Conservation (phyloP, 2,888 invertebrate genomes). For the Rotaria magnacalcarata region DNA sequence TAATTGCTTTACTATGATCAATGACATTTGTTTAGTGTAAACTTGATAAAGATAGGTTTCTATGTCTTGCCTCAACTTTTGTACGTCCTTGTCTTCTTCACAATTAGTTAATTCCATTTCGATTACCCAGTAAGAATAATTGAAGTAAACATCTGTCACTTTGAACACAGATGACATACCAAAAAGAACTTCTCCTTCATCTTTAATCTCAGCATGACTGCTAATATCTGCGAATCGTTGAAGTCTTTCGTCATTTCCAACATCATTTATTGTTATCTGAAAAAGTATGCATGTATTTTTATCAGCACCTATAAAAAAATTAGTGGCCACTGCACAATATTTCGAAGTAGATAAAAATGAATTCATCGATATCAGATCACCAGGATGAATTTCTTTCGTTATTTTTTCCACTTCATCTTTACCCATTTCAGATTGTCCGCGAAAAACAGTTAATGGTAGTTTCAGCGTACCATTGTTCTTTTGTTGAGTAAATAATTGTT, state of each 20-base stretch:
- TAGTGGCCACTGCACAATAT: not conserved
- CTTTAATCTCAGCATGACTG: rapidly evolving
- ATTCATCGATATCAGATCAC: not conserved
- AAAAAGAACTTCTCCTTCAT: not conserved
- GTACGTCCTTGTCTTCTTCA: not conserved
- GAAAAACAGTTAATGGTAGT: not conserved
- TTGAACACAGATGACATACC: not conserved
- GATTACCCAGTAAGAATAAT: not conserved
- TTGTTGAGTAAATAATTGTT: not conserved
- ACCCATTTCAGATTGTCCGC: not conserved
- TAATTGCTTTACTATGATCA: not conserved
- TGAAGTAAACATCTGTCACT: not conserved
- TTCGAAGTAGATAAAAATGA: not conserved
- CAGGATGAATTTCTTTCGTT: not conserved
- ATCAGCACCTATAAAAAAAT: not conserved
- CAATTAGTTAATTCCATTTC: not conserved
- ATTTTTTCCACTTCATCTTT: not conserved
- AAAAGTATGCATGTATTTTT: not conserved
- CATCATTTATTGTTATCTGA: not conserved
- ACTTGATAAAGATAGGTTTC: not conserved
- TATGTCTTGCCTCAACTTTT: not conserved
- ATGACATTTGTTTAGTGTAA: not conserved
- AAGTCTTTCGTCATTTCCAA: rapidly evolving
- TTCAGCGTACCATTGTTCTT: not conserved
- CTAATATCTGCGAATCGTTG: not conserved